These are phyloP conservation scores for Euzetes globulus DNA, from an alignment of 2,888 invertebrate species.

Conservation along the genomic window DNA sequence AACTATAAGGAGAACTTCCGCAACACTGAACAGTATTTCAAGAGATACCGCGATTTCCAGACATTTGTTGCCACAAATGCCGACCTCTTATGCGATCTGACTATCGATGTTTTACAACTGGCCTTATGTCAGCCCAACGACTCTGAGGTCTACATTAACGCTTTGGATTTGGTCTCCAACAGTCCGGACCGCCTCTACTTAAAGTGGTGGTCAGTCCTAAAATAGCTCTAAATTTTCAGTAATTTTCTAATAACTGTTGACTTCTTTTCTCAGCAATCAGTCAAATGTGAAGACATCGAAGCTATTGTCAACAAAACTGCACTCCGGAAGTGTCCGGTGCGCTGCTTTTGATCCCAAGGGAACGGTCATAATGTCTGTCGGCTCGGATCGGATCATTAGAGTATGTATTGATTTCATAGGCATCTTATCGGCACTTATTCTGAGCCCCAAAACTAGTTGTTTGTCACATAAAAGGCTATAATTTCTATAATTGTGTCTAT, in stretches of 20 bases:
- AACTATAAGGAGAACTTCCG: constrained; percentile 57
- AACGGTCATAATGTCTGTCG: constrained; percentile 37
- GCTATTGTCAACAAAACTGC: constrained; percentile 18
- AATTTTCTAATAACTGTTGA: background rate
- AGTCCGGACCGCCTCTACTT: constrained; percentile 56
- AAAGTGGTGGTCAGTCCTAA: constrained; percentile 54
- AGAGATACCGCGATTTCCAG: constrained; percentile 53
- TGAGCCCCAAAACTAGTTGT: too few relatives aligned
- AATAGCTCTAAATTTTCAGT: background rate
- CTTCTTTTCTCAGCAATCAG: background rate
- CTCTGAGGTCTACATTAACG: constrained; percentile 56
- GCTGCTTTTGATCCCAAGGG: constrained; percentile 36
- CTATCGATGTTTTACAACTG: constrained; percentile 62
- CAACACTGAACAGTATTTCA: constrained; percentile 31
- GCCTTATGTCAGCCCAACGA: constrained; percentile 59
- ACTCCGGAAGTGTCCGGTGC: constrained; percentile 22
- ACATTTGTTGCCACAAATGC: constrained; percentile 59
- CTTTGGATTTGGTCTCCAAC: constrained; percentile 51
- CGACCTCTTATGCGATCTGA: constrained; percentile 57
- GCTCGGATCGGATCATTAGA: constrained; percentile 31
- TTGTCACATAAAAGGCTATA: too few relatives aligned
- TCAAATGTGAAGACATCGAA: constrained; percentile 28
- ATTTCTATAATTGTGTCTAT: too few relatives aligned
- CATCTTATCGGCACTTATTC: too few relatives aligned
- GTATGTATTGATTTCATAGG: constrained; percentile 5